These are phyloP conservation scores for Drosophila gunungcola DNA, from an alignment of 1,140 invertebrate genomes.

Conservation along the genomic window DNA sequence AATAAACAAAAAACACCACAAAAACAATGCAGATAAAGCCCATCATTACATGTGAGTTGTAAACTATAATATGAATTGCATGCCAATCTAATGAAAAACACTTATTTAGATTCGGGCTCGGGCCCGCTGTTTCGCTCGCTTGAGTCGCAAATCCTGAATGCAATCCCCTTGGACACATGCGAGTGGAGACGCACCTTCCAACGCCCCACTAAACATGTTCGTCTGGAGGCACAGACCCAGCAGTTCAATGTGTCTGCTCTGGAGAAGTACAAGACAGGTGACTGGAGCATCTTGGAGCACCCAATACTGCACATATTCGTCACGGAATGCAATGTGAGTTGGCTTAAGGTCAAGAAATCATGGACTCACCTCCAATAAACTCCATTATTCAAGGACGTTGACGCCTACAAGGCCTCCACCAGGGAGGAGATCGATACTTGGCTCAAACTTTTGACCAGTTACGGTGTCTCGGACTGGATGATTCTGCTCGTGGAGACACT, in stretches of 20 bases:
- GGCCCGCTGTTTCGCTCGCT: conserved; percentile 93
- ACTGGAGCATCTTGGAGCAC: conserved; percentile 91
- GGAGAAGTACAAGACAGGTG: conserved; percentile 86
- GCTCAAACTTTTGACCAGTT: conserved; percentile 91
- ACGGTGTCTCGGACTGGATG: conserved; percentile 95
- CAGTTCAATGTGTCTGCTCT: conserved; percentile 91
- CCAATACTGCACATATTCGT: conserved; percentile 98
- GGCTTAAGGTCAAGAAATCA: neutral
- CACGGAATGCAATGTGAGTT: conserved; percentile 94
- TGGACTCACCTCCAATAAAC: neutral
- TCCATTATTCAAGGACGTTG: conserved; percentile 90
- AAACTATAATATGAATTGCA: neutral
- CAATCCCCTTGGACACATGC: conserved; percentile 92
- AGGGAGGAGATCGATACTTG: conserved; percentile 95
- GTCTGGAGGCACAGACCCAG: conserved; percentile 93
- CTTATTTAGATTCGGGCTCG: conserved; percentile 92
- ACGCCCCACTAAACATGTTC: conserved; percentile 92
- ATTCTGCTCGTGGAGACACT: conserved; percentile 96
- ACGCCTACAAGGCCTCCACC: conserved; percentile 93
- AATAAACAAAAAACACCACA: conserved; percentile 26
- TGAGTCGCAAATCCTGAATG: conserved; percentile 90
- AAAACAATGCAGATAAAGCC: conserved; percentile 78
- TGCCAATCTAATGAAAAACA: no score
- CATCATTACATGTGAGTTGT: conserved; percentile 78
- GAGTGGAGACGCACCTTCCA: conserved; percentile 96